A percentile compares a stretch with the other conserved stretches of the same genome.
Evolutionary conservation across 2,888 invertebrate genomes (phyloP).

Genomic region (Dioctria linearis): DNA sequence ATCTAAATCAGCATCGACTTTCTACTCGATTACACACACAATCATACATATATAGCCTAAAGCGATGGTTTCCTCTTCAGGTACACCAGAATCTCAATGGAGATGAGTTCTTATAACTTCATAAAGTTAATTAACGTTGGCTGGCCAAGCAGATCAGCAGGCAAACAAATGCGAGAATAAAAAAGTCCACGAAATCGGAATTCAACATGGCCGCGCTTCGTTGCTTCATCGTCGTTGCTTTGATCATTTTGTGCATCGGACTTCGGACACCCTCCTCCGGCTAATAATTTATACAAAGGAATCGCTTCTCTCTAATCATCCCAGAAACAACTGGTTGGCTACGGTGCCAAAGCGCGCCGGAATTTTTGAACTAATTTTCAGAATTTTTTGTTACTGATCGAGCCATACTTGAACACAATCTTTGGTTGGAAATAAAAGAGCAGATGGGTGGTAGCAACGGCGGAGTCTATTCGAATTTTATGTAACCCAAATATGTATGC

Average conservation of each 20-base stretch:
- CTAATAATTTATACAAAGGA: conserved; percentile 38
- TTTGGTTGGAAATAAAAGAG: conserved; percentile 27
- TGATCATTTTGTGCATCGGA: conserved; percentile 33
- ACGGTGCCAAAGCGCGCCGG: conserved; percentile 26
- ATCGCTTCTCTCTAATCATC: conserved; percentile 34
- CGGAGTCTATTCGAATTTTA: conserved; percentile 21
- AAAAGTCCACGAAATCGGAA: conserved; percentile 32
- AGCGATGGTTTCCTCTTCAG: not conserved
- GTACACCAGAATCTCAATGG: conserved; percentile 7
- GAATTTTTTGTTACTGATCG: conserved; percentile 16
- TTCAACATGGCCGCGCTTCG: conserved; percentile 42
- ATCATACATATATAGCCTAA: not conserved
- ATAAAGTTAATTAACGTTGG: conserved; percentile 49
- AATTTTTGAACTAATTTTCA: conserved; percentile 47
- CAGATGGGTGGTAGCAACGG: conserved; percentile 34
- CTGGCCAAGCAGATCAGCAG: conserved; percentile 23
- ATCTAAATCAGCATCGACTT: conserved; percentile 11
- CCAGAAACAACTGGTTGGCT: conserved; percentile 47
- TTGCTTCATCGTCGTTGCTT: not conserved
- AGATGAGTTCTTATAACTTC: conserved; percentile 52
- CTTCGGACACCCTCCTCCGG: conserved; percentile 36
- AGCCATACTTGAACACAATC: not conserved
- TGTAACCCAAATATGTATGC: not conserved
- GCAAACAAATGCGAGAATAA: conserved; percentile 34
- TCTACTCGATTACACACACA: conserved; percentile 2